phyloP scores from a whole-genome alignment of 2,888 invertebrate genomes.

The Syrphus vitripennis region DNA sequence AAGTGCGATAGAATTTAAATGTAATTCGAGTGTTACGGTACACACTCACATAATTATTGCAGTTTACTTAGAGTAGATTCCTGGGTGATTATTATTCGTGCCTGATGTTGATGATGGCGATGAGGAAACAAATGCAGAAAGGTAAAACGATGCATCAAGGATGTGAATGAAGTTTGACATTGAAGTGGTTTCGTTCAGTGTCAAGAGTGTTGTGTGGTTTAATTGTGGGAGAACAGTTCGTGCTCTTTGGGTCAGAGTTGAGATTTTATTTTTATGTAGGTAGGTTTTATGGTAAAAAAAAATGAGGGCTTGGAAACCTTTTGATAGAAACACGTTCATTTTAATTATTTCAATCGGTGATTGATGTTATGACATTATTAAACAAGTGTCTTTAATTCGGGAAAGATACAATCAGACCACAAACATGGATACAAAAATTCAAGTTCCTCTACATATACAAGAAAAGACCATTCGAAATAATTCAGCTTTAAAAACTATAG shows the following conservation, averaged over 20 bases:
- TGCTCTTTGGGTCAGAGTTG: constrained; percentile 59
- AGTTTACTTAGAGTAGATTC: neutral
- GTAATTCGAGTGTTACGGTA: constrained; percentile 27
- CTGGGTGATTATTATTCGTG: constrained; percentile 4
- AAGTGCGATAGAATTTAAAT: constrained; percentile 49
- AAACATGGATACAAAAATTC: too few relatives aligned
- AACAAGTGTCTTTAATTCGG: too few relatives aligned
- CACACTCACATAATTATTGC: neutral
- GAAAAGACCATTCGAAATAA: too few relatives aligned
- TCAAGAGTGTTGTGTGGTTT: constrained; percentile 12
- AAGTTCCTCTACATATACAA: too few relatives aligned
- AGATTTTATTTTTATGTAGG: constrained; percentile 23
- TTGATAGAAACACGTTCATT: neutral
- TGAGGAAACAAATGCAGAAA: constrained; percentile 4
- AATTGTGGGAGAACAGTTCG: constrained; percentile 35
- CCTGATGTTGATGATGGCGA: neutral
- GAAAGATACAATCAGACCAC: too few relatives aligned
- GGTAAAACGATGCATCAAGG: constrained; percentile 37
- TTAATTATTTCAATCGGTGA: neutral
- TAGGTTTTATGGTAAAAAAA: neutral
- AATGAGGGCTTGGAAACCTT: neutral
- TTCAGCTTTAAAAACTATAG: too few relatives aligned
- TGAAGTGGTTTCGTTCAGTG: constrained; percentile 55
- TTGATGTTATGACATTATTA: neutral
- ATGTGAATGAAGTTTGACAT: constrained; percentile 51